A percentile compares a stretch with the other conserved stretches of the same genome.
Conservation (phyloP, 2,888 invertebrate genomes). For the Leucoptera coffeella region DNA sequence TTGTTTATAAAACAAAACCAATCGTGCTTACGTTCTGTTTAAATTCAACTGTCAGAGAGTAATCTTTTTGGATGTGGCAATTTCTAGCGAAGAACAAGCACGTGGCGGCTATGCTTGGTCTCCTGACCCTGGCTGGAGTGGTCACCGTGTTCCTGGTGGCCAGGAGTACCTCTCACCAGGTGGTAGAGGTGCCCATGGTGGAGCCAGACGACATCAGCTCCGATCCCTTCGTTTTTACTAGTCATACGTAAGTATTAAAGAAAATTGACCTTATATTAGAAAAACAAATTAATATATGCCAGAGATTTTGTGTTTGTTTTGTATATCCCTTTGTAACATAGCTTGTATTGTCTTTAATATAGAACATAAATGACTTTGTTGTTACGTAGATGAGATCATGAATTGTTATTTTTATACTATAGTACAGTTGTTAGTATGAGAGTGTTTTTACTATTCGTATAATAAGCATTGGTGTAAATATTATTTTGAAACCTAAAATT, state of each 20-base stretch:
- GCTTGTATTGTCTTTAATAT: not conserved
- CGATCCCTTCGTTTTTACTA: slow-evolving; percentile 24
- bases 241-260: slow-evolving; percentile 18
- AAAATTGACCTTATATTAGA: not conserved
- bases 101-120: slow-evolving; percentile 34
- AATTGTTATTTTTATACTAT: too few species aligned
- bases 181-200: slow-evolving; percentile 11
- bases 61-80: slow-evolving; percentile 27
- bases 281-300: too few species aligned
- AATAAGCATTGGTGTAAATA: too few species aligned
- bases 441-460: too few species aligned
- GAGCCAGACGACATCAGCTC: slow-evolving; percentile 32
- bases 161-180: slow-evolving; percentile 14
- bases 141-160: slow-evolving; percentile 25
- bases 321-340: too few species aligned
- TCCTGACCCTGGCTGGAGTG: slow-evolving; percentile 24
- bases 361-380: too few species aligned
- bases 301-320: not conserved
- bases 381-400: not conserved
- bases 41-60: not conserved
- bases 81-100: slow-evolving; percentile 37
- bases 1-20: too few species aligned
- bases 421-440: too few species aligned
- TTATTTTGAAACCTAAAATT: not conserved
- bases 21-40: not conserved